Evolutionary conservation across 2,888 invertebrate species (phyloP).

Genomic region (Drosophila merina): DNA sequence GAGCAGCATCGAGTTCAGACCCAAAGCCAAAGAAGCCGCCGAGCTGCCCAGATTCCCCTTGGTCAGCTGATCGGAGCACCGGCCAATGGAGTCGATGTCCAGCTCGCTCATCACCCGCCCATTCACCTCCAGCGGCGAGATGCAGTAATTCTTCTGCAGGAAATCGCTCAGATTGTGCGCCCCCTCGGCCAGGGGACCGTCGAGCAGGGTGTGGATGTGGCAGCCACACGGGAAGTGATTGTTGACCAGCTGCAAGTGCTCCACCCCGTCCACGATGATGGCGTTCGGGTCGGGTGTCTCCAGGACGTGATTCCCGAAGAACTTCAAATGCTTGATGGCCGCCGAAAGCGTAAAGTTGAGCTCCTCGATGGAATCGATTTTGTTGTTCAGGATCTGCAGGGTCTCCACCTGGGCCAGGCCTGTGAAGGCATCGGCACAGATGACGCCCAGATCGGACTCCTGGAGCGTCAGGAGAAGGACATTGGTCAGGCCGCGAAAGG

Average conservation of each 20-base stretch:
- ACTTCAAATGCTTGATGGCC: conserved; percentile 88
- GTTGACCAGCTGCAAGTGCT: conserved; percentile 88
- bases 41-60: conserved; percentile 87
- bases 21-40: conserved; percentile 79
- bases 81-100: conserved; percentile 87
- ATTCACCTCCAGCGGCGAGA: conserved; percentile 93
- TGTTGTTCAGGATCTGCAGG: conserved; percentile 92
- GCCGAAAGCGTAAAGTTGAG: conserved; percentile 89
- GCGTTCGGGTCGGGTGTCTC: conserved; percentile 89
- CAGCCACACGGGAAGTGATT: conserved; percentile 96
- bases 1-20: conserved; percentile 78
- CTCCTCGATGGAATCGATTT: conserved; percentile 92
- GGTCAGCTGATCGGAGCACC: conserved; percentile 88
- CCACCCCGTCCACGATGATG: conserved; percentile 89
- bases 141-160: conserved; percentile 91
- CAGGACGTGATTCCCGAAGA: conserved; percentile 93
- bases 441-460: conserved; percentile 92
- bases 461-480: conserved; percentile 91
- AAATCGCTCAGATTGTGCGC: conserved; percentile 87
- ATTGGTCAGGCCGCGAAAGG: conserved; percentile 91
- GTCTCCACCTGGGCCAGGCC: conserved; percentile 89
- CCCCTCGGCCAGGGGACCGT: conserved; percentile 90
- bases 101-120: conserved; percentile 90
- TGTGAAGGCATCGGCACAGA: conserved; percentile 90
- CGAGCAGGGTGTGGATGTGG: conserved; percentile 90